Evolutionary conservation across 1,140 invertebrate species (phyloP).

Genomic region (Heliconius hermathena): DNA sequence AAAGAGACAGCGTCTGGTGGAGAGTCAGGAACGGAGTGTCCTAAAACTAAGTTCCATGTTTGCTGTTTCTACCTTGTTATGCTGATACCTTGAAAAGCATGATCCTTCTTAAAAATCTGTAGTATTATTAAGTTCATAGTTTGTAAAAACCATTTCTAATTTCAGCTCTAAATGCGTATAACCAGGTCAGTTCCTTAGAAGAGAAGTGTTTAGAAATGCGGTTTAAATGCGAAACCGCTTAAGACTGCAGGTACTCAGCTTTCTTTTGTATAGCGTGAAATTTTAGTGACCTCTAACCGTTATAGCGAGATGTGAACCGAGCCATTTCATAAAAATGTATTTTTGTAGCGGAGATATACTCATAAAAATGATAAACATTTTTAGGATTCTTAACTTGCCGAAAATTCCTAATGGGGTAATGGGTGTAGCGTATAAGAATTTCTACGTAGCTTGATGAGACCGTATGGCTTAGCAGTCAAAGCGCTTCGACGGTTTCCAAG

Average conservation of each 20-base stretch:
- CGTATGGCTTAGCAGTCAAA: too few relatives aligned
- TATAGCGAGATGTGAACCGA: conserved; percentile 6
- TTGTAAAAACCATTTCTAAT: not conserved
- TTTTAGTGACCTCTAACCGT: conserved; percentile 23
- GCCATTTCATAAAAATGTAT: conserved; percentile 21
- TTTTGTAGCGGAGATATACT: not conserved
- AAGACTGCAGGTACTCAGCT: conserved; percentile 19
- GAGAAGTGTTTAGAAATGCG: conserved; percentile 5
- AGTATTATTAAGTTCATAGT: too few relatives aligned
- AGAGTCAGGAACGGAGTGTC: too few relatives aligned
- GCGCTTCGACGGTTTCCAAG: too few relatives aligned
- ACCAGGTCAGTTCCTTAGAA: conserved; percentile 10
- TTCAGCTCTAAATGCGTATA: not conserved
- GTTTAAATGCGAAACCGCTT: not conserved
- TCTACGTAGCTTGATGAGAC: too few relatives aligned
- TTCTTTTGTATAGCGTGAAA: conserved; percentile 23
- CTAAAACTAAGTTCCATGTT: too few relatives aligned
- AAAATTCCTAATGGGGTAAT: not conserved
- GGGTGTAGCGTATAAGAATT: too few relatives aligned
- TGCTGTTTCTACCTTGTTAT: too few relatives aligned
- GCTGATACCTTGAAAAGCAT: too few relatives aligned
- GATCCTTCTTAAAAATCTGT: too few relatives aligned
- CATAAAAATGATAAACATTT: not conserved
- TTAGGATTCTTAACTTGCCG: not conserved
- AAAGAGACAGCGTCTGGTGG: too few relatives aligned